Conservation (phyloP, 2,797 vertebrate species). For the Pseudochaenichthys georgianus region DNA sequence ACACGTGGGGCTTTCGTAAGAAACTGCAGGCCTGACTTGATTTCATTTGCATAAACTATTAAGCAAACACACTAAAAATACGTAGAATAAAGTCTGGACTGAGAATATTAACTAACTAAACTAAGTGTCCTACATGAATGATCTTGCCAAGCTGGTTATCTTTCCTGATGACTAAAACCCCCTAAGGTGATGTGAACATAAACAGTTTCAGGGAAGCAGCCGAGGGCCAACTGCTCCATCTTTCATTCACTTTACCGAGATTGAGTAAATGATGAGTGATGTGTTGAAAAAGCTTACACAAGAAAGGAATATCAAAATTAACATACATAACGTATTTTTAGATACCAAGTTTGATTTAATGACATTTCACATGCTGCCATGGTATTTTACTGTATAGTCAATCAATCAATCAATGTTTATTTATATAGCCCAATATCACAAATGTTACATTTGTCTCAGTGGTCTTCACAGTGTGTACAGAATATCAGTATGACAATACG, state of each 20-base stretch:
- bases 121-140: neutral
- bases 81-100: neutral
- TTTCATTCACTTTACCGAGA: neutral
- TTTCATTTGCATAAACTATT: slow-evolving; percentile 23
- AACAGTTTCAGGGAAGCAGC: neutral
- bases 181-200: neutral
- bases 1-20: neutral
- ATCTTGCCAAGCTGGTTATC: neutral
- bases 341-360: neutral
- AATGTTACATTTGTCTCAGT: too few species aligned
- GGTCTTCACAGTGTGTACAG: too few species aligned
- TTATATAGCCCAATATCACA: too few species aligned
- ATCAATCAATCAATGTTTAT: too few species aligned
- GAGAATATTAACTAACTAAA: neutral
- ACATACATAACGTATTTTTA: neutral
- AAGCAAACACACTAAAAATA: neutral
- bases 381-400: neutral
- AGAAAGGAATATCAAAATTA: neutral
- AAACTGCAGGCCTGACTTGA: neutral
- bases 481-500: too few species aligned
- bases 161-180: neutral
- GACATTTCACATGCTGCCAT: neutral
- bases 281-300: neutral
- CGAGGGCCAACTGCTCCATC: neutral
- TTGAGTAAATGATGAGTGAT: neutral